Evolutionary conservation across 2,797 vertebrate species (phyloP).

Genomic region (Sarcoramphus papa): DNA sequence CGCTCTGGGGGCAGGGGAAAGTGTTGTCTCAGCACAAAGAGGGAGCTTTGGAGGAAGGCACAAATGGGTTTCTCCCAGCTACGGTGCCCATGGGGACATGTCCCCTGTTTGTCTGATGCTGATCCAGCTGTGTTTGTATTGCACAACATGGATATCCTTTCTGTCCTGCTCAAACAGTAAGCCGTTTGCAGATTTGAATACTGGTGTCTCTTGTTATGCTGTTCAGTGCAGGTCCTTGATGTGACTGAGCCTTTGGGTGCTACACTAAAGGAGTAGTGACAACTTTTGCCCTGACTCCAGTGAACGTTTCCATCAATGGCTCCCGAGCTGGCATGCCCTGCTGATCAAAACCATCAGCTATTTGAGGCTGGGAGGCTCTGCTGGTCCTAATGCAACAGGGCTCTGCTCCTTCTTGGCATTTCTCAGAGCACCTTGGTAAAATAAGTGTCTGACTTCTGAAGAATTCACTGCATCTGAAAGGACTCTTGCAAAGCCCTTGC

Average conservation of each 20-base stretch:
- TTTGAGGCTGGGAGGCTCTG: background rate
- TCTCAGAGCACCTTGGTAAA: fast-evolving
- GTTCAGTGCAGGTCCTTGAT: background rate
- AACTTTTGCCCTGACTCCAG: background rate
- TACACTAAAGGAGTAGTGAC: background rate
- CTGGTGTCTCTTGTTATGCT: fast-evolving
- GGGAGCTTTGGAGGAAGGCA: background rate
- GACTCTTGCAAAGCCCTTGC: background rate
- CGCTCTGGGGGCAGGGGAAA: fast-evolving
- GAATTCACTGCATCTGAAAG: background rate
- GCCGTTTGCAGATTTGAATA: background rate
- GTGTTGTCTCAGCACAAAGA: background rate
- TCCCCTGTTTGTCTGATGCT: background rate
- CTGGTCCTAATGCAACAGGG: background rate
- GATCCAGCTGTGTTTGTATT: background rate
- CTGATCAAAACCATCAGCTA: background rate
- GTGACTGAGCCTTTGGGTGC: background rate
- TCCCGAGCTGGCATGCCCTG: background rate
- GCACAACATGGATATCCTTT: background rate
- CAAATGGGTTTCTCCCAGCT: background rate
- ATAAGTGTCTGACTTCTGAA: background rate
- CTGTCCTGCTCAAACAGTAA: background rate
- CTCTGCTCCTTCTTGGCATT: background rate
- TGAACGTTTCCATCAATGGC: background rate
- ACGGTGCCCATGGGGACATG: fast-evolving